Conservation (phyloP, 1,140 invertebrate species). For the Rhagoletis zephyria region DNA sequence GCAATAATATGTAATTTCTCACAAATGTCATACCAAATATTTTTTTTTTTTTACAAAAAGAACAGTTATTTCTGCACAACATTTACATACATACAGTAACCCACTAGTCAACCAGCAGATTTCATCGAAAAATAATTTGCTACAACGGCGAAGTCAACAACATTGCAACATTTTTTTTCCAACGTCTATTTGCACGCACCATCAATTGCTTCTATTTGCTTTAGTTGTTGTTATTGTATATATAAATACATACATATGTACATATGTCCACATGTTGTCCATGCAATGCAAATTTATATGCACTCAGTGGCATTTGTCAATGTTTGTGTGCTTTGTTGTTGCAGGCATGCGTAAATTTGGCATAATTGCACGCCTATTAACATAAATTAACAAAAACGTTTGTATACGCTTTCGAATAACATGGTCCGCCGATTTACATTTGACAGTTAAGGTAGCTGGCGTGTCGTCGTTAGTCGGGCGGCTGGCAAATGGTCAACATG, state of each 20-base stretch:
- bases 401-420: constrained; percentile 17
- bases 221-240: background rate
- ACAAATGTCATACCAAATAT: no score
- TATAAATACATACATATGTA: no score
- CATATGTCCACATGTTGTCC: background rate
- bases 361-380: constrained; percentile 46
- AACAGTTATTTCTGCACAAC: no score
- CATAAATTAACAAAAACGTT: constrained; percentile 47
- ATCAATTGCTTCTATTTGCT: background rate
- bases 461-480: background rate
- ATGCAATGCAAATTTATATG: background rate
- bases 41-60: no score
- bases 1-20: no score
- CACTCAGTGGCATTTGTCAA: background rate
- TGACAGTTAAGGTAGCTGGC: background rate
- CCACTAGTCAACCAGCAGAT: no score
- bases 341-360: constrained; percentile 13
- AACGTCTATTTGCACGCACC: no score
- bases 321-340: constrained; percentile 12
- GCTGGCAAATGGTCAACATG: constrained; percentile 29
- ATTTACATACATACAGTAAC: no score
- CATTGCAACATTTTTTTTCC: background rate
- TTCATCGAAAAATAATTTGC: no score
- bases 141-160: no score
- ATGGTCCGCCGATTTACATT: constrained; percentile 2